Percentiles rank a stretch among this genome's conserved stretches.
These are phyloP conservation scores for Microhierax caerulescens DNA, from an alignment of 2,797 vertebrate genomes.

Conservation along the genomic window DNA sequence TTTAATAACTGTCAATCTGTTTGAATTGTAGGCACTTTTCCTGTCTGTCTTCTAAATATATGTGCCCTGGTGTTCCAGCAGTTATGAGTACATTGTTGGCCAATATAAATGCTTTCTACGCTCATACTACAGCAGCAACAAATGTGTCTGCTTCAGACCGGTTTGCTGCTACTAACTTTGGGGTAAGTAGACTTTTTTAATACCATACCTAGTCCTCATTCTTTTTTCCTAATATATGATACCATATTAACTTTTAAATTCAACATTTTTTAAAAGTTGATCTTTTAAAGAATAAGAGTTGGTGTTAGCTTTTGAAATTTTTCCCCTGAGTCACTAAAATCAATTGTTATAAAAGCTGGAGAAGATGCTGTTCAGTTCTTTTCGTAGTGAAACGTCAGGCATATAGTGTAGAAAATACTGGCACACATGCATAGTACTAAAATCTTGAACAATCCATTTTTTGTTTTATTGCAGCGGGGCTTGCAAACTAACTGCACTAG, in stretches of 20 bases:
- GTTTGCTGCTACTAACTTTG: constrained; percentile 96
- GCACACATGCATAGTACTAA: not conserved
- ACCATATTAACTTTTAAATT: not conserved
- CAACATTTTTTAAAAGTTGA: not conserved
- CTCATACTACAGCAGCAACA: constrained; percentile 89
- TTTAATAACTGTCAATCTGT: not conserved
- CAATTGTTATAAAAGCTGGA: not conserved
- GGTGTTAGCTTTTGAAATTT: not conserved
- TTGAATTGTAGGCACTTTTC: constrained; percentile 90
- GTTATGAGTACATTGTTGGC: constrained; percentile 96
- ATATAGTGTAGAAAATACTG: not conserved
- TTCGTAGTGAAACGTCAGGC: not conserved
- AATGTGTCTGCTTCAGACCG: constrained; percentile 95
- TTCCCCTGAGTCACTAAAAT: not conserved
- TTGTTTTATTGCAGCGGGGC: not conserved
- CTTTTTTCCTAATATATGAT: not conserved
- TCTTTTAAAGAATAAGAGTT: not conserved
- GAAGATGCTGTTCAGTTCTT: not conserved
- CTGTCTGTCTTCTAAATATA: constrained; percentile 96
- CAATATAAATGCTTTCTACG: constrained; percentile 97
- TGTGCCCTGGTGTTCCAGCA: constrained; percentile 95
- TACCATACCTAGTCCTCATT: not conserved
- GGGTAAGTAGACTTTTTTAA: constrained; percentile 78
- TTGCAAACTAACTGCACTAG: not conserved
- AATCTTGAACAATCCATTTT: not conserved